phyloP scores from a whole-genome alignment of 2,888 invertebrate genomes.

The Malacosoma neustria region DNA sequence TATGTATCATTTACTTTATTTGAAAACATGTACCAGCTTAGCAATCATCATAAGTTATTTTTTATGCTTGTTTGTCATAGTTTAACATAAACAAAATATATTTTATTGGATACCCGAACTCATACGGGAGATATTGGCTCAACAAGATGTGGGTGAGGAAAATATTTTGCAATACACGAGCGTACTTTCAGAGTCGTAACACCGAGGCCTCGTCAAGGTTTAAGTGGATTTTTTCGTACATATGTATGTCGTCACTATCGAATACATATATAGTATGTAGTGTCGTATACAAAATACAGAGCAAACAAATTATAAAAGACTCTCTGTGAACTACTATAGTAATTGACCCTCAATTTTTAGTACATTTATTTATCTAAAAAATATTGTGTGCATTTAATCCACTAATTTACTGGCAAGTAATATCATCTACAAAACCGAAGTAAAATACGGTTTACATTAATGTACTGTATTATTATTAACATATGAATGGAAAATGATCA shows the following conservation, averaged over 20 bases:
- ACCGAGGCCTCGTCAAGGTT: neutral
- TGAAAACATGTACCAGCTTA: neutral
- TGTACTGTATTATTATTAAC: no score
- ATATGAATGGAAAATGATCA: no score
- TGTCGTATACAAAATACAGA: no score
- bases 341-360: no score
- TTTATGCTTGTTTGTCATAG: neutral
- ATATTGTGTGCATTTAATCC: no score
- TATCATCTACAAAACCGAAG: no score
- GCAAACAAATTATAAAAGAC: no score
- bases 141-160: constrained; percentile 20
- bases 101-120: neutral
- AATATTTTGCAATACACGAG: constrained; percentile 21
- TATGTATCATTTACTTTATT: neutral
- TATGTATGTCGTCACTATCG: neutral
- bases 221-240: neutral
- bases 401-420: no score
- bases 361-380: no score
- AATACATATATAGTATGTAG: neutral
- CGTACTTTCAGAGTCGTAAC: constrained; percentile 13
- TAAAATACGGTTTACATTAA: no score
- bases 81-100: neutral
- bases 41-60: neutral
- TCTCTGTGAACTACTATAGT: no score
- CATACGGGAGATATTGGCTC: neutral